Percentiles rank a stretch among this genome's conserved stretches.
Evolutionary conservation across 2,797 vertebrate genomes (phyloP).

Genomic region (Chiloscyllium punctatum): DNA sequence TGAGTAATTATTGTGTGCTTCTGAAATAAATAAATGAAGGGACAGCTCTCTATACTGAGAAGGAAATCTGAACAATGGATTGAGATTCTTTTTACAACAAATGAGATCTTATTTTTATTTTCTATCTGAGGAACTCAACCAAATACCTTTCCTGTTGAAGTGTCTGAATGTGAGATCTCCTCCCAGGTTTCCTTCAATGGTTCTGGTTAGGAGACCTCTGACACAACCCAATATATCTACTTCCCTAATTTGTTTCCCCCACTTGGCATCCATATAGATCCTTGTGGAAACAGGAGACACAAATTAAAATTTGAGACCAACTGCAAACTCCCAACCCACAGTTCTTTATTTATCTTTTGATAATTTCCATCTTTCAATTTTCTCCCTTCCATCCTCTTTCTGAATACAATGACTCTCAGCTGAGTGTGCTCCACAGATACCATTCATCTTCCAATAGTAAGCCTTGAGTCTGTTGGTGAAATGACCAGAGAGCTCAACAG

Average conservation of each 20-base stretch:
- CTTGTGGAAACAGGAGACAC: neutral
- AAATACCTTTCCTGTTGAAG: neutral
- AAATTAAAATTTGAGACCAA: neutral
- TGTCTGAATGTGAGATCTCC: neutral
- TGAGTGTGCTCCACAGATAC: neutral
- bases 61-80: neutral
- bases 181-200: neutral
- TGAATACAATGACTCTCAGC: slow-evolving; percentile 12
- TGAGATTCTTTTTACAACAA: neutral
- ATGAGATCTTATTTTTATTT: neutral
- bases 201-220: neutral
- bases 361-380: neutral
- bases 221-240: neutral
- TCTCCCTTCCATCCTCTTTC: neutral
- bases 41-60: neutral
- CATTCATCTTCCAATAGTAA: neutral
- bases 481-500: neutral
- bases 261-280: neutral
- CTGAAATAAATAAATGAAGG: neutral
- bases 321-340: neutral
- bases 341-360: neutral
- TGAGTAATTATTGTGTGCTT: neutral
- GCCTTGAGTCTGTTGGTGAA: slow-evolving; percentile 14
- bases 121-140: neutral
- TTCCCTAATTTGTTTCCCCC: neutral